phyloP scores from a whole-genome alignment of 2,797 vertebrate genomes.

The Acrocephalus scirpaceus region DNA sequence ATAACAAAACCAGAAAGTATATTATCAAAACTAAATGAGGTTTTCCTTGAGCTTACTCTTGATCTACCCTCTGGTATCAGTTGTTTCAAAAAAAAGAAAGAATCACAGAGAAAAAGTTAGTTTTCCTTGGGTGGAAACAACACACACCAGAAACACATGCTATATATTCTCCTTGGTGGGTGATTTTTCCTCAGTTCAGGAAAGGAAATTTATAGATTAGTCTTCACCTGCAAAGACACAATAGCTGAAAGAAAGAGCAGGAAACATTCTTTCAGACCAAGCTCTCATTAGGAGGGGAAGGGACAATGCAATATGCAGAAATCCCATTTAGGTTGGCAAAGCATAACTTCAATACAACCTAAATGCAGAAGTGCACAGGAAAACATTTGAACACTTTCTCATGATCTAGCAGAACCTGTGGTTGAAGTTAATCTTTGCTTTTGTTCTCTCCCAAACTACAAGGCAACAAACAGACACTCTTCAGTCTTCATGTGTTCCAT shows the following conservation, averaged over 20 bases:
- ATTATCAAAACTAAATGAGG: not conserved
- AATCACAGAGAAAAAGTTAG: not conserved
- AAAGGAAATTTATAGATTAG: not conserved
- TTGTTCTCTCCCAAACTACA: not conserved
- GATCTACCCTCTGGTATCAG: not conserved
- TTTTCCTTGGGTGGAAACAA: not conserved
- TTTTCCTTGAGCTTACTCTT: not conserved
- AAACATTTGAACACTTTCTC: not conserved
- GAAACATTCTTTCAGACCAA: not conserved
- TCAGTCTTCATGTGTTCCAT: not conserved
- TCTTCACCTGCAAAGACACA: not conserved
- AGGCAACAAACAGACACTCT: not conserved
- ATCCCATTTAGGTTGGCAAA: not conserved
- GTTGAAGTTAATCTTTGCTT: slow-evolving; percentile 9
- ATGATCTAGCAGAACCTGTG: not conserved
- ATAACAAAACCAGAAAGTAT: not conserved
- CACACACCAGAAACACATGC: not conserved
- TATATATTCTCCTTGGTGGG: not conserved
- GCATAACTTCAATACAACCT: not conserved
- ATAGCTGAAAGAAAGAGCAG: not conserved
- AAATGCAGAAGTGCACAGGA: not conserved
- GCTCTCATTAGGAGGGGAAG: not conserved
- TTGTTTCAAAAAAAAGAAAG: not conserved
- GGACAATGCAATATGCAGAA: not conserved
- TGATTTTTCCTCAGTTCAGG: not conserved